Evolutionary conservation across 2,888 invertebrate species (phyloP).

Genomic region (Cosmopolites sordidus): DNA sequence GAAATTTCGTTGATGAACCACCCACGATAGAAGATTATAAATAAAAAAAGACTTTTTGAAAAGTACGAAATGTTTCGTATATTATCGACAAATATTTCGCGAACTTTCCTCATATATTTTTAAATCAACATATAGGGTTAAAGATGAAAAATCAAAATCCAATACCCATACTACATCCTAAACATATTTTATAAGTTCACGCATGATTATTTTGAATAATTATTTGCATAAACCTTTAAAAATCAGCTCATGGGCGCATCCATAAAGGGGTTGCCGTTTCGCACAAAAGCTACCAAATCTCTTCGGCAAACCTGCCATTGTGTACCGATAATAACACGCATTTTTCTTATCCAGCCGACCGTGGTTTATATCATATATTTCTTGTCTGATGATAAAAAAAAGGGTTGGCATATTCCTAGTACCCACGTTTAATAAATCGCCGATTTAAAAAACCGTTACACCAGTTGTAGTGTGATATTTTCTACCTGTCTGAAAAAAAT

Average conservation of each 20-base stretch:
- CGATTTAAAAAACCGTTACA: conserved; percentile 17
- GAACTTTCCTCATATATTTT: no score
- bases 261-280: conserved; percentile 8
- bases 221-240: conserved; percentile 29
- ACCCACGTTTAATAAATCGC: conserved; percentile 21
- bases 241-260: conserved; percentile 21
- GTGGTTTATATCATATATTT: conserved; percentile 50
- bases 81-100: no score
- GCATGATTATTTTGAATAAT: conserved; percentile 25
- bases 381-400: conserved; percentile 26
- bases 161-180: background rate
- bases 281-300: conserved; percentile 37
- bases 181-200: conserved; percentile 20
- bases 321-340: conserved; percentile 48
- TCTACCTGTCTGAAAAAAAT: conserved; percentile 15
- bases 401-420: conserved; percentile 15
- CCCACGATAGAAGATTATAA: no score
- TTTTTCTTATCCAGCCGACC: conserved; percentile 52
- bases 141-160: no score
- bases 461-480: conserved; percentile 6
- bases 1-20: no score
- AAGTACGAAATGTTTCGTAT: no score
- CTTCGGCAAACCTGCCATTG: conserved; percentile 46
- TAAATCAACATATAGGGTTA: no score
- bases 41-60: no score